These are phyloP conservation scores for Anolis carolinensis DNA, from an alignment of 2,113 vertebrate genomes.

Conservation along the genomic window DNA sequence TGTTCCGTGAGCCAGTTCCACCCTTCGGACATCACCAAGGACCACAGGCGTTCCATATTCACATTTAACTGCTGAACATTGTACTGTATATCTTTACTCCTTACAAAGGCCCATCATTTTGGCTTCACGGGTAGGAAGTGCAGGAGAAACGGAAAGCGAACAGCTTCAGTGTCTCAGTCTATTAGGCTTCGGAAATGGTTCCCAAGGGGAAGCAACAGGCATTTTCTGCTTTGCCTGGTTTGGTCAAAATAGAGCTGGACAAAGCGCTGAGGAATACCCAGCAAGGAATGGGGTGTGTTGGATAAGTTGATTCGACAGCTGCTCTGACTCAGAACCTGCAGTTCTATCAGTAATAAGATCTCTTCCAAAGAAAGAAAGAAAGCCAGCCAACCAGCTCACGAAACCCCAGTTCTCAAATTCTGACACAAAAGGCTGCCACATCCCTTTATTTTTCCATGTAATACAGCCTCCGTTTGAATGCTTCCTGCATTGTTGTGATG, in stretches of 20 bases:
- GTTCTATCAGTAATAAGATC: constrained; percentile 6
- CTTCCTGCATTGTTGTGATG: background rate
- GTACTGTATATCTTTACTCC: background rate
- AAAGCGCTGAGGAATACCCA: constrained; percentile 7
- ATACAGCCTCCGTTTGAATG: too few relatives aligned
- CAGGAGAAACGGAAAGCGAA: background rate
- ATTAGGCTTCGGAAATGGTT: background rate
- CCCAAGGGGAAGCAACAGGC: background rate
- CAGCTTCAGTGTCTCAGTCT: constrained; percentile 9
- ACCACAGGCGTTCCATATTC: background rate
- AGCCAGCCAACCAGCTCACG: background rate
- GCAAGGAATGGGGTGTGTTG: background rate
- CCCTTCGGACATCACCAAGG: background rate
- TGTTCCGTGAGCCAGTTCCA: background rate
- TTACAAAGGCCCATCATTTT: background rate
- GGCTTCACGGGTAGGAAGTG: background rate
- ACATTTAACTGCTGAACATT: constrained; percentile 7
- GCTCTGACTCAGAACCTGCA: background rate
- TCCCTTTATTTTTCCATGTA: background rate
- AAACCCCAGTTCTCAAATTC: background rate
- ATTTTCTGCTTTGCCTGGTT: background rate
- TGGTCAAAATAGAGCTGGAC: background rate
- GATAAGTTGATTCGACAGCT: constrained; percentile 15
- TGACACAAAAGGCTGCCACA: background rate
- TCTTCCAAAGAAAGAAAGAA: background rate